Conservation (phyloP, 2,888 invertebrate species). For the Petrophora chlorosata region DNA sequence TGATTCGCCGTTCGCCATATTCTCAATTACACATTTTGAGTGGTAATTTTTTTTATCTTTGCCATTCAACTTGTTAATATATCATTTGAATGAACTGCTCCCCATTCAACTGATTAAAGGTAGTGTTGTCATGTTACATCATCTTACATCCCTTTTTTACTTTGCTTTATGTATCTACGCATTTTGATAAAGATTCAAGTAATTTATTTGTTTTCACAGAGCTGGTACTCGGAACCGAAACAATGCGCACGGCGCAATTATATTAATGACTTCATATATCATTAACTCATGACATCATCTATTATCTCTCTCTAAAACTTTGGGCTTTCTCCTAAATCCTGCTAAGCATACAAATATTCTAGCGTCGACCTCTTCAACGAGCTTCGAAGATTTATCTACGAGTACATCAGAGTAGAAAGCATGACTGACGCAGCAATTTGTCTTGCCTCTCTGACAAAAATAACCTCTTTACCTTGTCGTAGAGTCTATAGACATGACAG, state of each 20-base stretch:
- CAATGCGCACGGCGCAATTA: constrained; percentile 8
- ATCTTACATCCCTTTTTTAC: too few species aligned
- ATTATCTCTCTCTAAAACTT: too few species aligned
- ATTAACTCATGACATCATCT: constrained; percentile 2
- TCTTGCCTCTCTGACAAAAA: constrained; percentile 19
- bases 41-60: too few species aligned
- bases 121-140: too few species aligned
- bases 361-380: constrained; percentile 3
- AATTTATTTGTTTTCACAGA: constrained; percentile 4
- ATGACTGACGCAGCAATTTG: constrained; percentile 41
- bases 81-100: too few species aligned
- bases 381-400: constrained; percentile 28
- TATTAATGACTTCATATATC: constrained; percentile 3
- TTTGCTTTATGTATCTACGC: neutral
- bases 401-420: constrained; percentile 36
- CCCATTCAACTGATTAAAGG: too few species aligned
- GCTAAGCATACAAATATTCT: too few species aligned
- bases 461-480: constrained; percentile 7
- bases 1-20: too few species aligned
- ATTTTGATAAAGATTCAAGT: neutral
- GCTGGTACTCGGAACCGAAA: neutral
- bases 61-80: too few species aligned
- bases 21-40: too few species aligned
- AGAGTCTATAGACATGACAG: constrained; percentile 7
- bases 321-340: too few species aligned